These are phyloP conservation scores for Psilopogon haemacephalus DNA, from an alignment of 2,113 vertebrate genomes.

Conservation along the genomic window DNA sequence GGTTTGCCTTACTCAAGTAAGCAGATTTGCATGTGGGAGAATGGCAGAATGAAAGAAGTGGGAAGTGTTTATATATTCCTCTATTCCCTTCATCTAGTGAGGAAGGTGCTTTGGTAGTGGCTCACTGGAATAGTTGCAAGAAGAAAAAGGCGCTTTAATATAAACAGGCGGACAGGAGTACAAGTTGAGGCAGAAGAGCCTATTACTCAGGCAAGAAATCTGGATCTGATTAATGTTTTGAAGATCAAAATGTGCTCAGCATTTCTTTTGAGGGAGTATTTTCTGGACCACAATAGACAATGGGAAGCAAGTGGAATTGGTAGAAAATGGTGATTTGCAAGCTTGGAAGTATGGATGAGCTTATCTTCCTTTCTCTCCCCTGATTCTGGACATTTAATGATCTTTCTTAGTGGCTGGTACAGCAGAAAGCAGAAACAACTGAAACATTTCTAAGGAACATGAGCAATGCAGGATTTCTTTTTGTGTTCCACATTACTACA, in stretches of 20 bases:
- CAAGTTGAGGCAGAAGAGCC: background rate
- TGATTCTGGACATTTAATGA: background rate
- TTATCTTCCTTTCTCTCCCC: background rate
- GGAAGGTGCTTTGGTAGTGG: background rate
- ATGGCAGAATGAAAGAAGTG: background rate
- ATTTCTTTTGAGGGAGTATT: background rate
- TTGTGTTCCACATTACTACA: background rate
- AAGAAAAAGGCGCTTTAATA: background rate
- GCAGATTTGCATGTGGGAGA: background rate
- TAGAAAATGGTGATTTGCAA: background rate
- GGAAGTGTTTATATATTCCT: background rate
- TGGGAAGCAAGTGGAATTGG: background rate
- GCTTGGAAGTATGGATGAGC: background rate
- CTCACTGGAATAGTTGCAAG: background rate
- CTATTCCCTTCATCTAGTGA: background rate
- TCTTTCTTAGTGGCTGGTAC: background rate
- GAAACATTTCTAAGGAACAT: background rate
- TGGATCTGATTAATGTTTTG: background rate
- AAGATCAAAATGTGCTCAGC: background rate
- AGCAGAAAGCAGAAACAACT: background rate
- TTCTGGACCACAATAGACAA: background rate
- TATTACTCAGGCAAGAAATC: background rate
- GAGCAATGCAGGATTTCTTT: background rate
- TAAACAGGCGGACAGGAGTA: background rate
- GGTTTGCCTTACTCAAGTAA: background rate